Conservation (phyloP, 2,113 vertebrate genomes). For the Porphyrio hochstetteri region DNA sequence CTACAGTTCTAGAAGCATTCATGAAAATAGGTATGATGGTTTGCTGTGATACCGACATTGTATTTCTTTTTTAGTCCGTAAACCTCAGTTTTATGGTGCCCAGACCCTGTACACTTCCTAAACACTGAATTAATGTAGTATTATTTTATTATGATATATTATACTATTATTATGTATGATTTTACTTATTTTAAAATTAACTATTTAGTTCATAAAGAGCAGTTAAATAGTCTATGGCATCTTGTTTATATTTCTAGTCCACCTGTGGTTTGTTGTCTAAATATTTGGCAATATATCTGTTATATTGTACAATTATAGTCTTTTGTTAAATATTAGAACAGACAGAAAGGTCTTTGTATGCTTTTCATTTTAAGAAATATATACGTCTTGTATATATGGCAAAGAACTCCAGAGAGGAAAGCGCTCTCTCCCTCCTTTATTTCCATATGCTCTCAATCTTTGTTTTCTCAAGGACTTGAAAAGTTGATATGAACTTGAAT, state of each 20-base stretch:
- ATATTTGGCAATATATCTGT: neutral
- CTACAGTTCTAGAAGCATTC: neutral
- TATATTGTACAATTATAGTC: neutral
- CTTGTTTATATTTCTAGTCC: neutral
- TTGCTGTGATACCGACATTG: neutral
- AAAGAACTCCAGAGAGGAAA: neutral
- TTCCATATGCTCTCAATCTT: neutral
- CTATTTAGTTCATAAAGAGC: neutral
- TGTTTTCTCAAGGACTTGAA: neutral
- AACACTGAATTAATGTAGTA: neutral
- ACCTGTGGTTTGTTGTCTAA: neutral
- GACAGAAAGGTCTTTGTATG: neutral
- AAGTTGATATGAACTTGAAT: neutral
- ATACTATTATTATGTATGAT: neutral
- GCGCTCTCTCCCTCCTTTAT: neutral
- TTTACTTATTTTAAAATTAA: neutral
- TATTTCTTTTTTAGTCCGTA: neutral
- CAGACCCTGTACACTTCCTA: neutral
- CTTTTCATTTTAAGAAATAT: neutral
- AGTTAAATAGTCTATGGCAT: neutral
- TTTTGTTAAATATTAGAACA: neutral
- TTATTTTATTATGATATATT: neutral
- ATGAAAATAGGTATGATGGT: neutral
- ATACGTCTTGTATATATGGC: neutral
- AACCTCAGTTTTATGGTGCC: neutral